Base-by-base conservation (phyloP, 2,888 invertebrate genomes). In the Tinea semifulvella region DNA sequence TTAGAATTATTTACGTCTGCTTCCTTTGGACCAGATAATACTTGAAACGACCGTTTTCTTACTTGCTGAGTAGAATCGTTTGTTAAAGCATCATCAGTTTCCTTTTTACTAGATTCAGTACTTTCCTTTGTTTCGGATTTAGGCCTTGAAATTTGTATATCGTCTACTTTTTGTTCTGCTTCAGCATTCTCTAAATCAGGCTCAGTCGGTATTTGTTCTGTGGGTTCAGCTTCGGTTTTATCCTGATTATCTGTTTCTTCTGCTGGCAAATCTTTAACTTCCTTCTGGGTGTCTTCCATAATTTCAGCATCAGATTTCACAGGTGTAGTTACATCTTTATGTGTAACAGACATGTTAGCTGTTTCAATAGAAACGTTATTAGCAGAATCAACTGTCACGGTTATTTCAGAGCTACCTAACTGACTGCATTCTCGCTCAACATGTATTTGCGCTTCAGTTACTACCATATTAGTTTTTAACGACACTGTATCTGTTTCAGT, bases 371-470 rank as follows among this genome's bases (percentile, higher is more conserved):
- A 77, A 13, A 80, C 76, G 46, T 77, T 81, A 44, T 81, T 80
- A 40, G 64, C 63, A 11, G 75, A 70, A 61, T 79, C 79, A 28
- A 80, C 60, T 27, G 65, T 77, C 7, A 80, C 70, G 19, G 68
- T 79, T 52, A 80, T 55, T 62, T 79, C 79, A 20, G 79, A 71
- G 56, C 65, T 76, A 11, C 73, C 75, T 44, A 70, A 69, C 52
- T 77, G 62, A 53, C 64, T 68, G 7, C 69, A 66, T 51, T 79
- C 69, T 44, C 74, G 68, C 55, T 82, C 74, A 65, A 79, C 73
- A 47, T 83, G 82, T 49, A 82, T 75, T 64, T 80, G 77, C 17
- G 82, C 83, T 69, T 82, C 82, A 6, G 82, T 82, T 42, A 74
- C 69, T 36, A 82, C 65, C 70, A 76, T 77, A 50, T 79, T 82